Evolutionary conservation across 1,140 invertebrate genomes (phyloP), one percentile per base, ranked within the genome.

Genomic region (Tetragnatha versicolor): DNA sequence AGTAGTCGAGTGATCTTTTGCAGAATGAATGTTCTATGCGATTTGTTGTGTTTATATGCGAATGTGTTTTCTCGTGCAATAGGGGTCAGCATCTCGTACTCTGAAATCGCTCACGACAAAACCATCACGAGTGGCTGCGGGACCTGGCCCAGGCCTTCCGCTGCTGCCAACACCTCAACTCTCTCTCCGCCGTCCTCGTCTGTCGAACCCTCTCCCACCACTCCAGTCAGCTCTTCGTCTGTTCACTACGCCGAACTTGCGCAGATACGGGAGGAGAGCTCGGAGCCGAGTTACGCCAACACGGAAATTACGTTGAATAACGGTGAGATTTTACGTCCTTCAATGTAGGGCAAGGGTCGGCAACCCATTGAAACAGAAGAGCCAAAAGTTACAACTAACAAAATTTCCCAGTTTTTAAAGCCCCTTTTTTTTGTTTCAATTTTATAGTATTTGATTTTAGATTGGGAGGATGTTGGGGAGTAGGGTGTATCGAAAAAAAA

Each of bases 221-320:
- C 39, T 55, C 82, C 58, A 80, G 81, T 60, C 79, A 76, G 55
- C 61, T 69, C 77, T 51, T 65, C 73, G 58, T 79, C 65, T 82
- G 58, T 80, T 22, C 84, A 85, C 45, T 84, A 86, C 81, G 83
- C 85, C 7, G 85, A 86, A 79, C 82, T 86, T 49, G 84, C 83
- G 27, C 84, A 85, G 51, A 84, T 86, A 33, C 81, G 81, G 3
- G 87, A 89, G 75, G 73, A 65, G 55, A 27, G 20, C 5, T 25
- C 35, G 7, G 89, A 90, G 77, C 89, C 89, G 31, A 88, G 87
- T 80, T 90, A 90, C 80, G 89, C 89, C 73, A 90, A 90, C 80
- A 89, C 89, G 6, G 86, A 88, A 47, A 88, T 89, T 47, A 86
- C 87, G 65, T 88, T 89, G 45, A 90, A 89, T 82, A 89, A 86